phyloP scores from a whole-genome alignment of 2,888 invertebrate species.

The Zaprionus obscuricornis region DNA sequence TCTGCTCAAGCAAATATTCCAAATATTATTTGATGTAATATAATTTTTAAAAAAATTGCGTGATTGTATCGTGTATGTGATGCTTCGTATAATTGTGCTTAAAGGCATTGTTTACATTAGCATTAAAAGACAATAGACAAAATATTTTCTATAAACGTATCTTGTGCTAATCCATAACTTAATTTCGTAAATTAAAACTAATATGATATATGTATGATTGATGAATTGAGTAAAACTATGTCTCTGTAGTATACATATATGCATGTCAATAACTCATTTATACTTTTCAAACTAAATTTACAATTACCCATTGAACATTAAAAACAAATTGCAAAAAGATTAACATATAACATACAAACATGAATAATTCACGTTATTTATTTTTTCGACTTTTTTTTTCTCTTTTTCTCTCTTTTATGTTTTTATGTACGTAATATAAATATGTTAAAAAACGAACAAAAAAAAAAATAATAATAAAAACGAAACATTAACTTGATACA shows the following conservation, averaged over 20 bases:
- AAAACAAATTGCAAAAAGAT: constrained; percentile 18
- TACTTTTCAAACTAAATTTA: background rate
- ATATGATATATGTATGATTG: no score
- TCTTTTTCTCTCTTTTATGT: constrained; percentile 79
- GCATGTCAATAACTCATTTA: background rate
- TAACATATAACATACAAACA: constrained; percentile 12
- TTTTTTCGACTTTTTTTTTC: constrained; percentile 81
- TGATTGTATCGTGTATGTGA: constrained; percentile 42
- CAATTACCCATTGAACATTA: constrained; percentile 1
- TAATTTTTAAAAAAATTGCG: constrained; percentile 36
- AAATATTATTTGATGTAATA: constrained; percentile 4
- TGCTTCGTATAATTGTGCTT: no score
- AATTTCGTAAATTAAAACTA: no score
- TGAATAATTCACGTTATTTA: constrained; percentile 66
- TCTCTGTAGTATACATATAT: background rate
- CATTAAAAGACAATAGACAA: no score
- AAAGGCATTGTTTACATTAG: no score
- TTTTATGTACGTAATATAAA: constrained; percentile 70
- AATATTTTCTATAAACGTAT: no score
- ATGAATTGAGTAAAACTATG: background rate
- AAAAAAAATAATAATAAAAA: no score
- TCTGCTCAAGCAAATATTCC: constrained; percentile 17
- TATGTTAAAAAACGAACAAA: constrained; percentile 38
- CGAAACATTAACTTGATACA: constrained; percentile 39
- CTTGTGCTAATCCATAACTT: no score